Evolutionary conservation across 2,888 invertebrate genomes (phyloP), one percentile per base, ranked within the genome.

Genomic region (Phaedon cochleariae): DNA sequence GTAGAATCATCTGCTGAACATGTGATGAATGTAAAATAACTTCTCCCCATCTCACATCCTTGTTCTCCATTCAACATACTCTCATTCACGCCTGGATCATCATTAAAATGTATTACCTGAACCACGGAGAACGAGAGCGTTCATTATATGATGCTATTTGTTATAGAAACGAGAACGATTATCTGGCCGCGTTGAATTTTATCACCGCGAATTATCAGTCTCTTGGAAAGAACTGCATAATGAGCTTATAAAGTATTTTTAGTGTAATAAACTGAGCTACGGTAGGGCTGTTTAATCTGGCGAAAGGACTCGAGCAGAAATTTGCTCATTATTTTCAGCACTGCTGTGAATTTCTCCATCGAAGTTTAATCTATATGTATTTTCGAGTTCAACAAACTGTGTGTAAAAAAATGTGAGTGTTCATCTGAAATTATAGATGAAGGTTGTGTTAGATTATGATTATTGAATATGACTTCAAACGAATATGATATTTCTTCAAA

Each of bases 211-310:
- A 41, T 41, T 15, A 41, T 41, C 41, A 41, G 41, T 41, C 10
- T 41, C 41, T 73, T 67, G 70, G 72, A 73, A 72, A 73, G 71
- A 69, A 71, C 64, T 51, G 67, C 70, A 74, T 79, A 78, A 78
- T 75, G 74, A 76, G 70, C 75, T 74, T 77, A 77, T 78, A 77
- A 78, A 78, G 76, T 79, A 74, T 77, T 79, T 78, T 41, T 41
- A 15, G 15, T 41, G 15, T 15, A 41, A 41, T 78, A 78, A 78
- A 76, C 76, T 78, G 74, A 75, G 76, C 75, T 77, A 67, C 80
- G 77, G 79, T 79, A 78, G 76, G 73, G 73, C 69, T 67, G 79
- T 74, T 78, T 77, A 78, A 77, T 78, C 77, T 79, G 78, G 76
- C 74, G 79, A 73, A 73, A 72, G 70, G 73, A 78, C 77, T 78